phyloP scores from a whole-genome alignment of 2,113 vertebrate species.

The Scatophagus argus region DNA sequence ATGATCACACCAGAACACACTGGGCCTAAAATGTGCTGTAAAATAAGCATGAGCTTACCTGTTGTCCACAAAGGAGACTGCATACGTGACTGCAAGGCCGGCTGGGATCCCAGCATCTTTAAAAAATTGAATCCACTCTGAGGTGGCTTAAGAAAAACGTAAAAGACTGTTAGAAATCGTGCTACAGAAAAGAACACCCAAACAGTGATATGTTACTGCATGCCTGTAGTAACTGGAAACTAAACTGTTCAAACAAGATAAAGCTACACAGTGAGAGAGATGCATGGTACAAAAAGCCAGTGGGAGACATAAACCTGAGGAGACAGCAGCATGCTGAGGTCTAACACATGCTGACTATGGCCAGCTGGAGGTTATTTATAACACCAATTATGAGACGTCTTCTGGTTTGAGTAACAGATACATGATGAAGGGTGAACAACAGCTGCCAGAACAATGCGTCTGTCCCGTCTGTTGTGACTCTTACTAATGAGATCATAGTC shows the following conservation, averaged over 20 bases:
- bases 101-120: conserved; percentile 95
- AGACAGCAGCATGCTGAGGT: conserved; percentile 37
- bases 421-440: conserved; percentile 37
- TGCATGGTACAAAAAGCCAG: not conserved
- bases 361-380: conserved; percentile 83
- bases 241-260: not conserved
- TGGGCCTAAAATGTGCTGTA: not conserved
- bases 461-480: not conserved
- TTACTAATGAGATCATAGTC: conserved; percentile 1
- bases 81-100: conserved; percentile 92
- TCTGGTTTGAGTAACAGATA: conserved; percentile 27
- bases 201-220: too few relatives aligned
- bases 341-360: conserved; percentile 61
- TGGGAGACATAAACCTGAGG: conserved; percentile 35
- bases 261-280: not conserved
- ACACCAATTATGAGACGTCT: conserved; percentile 36
- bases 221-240: not conserved
- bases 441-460: conserved; percentile 65
- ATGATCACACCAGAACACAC: not conserved
- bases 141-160: conserved; percentile 84
- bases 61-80: conserved; percentile 94
- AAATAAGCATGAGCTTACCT: conserved; percentile 78
- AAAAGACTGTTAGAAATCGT: not conserved
- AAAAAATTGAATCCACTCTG: conserved; percentile 97
- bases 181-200: not conserved